Conservation (phyloP, 2,888 invertebrate genomes). For the Lithodes maja region DNA sequence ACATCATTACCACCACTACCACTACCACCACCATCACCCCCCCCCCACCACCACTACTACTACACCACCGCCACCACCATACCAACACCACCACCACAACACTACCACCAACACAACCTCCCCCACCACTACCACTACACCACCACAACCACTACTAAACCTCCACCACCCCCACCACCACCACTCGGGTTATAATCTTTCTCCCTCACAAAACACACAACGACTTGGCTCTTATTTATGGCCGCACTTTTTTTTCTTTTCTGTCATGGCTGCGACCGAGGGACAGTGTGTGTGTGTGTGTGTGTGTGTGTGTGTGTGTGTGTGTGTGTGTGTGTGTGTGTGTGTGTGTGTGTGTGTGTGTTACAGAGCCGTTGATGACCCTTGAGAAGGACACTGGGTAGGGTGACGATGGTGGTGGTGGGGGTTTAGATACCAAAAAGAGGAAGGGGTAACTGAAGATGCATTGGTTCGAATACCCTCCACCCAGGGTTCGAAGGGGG, state of each 20-base stretch:
- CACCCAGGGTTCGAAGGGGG: background rate
- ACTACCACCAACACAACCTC: no score
- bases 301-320: no score
- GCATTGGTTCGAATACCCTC: no score
- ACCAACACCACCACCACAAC: no score
- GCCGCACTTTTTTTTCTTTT: conserved; percentile 1
- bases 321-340: no score
- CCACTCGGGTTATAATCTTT: conserved; percentile 37
- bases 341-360: background rate
- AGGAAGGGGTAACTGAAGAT: background rate
- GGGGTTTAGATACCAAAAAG: background rate
- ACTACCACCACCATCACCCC: no score
- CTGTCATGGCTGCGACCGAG: background rate
- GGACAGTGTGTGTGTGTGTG: background rate
- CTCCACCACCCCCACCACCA: background rate
- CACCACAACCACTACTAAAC: no score
- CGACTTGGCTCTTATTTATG: conserved; percentile 41
- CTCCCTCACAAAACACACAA: conserved; percentile 47
- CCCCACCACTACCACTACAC: no score
- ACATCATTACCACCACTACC: no score
- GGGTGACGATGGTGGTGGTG: background rate
- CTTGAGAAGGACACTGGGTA: conserved; percentile 22
- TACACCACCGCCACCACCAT: no score
- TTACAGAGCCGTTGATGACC: conserved; percentile 38
- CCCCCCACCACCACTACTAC: no score